phyloP scores from a whole-genome alignment of 2,113 vertebrate genomes.

The Syngnathus floridae region DNA sequence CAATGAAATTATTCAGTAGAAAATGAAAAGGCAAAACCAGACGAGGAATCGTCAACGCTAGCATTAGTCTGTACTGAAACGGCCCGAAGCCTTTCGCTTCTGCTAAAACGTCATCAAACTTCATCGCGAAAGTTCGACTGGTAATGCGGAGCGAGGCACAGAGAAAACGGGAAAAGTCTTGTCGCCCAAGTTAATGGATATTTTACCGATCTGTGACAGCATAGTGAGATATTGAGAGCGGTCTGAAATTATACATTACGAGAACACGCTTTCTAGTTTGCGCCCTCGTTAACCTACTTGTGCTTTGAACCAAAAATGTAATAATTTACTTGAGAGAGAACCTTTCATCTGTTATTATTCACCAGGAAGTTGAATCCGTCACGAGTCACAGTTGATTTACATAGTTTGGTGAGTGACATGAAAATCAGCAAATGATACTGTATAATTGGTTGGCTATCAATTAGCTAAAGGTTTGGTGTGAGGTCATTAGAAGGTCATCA shows the following conservation, averaged over 20 bases:
- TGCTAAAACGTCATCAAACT: slow-evolving; percentile 76
- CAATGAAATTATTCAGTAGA: slow-evolving; percentile 75
- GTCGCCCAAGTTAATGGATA: slow-evolving; percentile 19
- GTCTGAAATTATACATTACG: background rate
- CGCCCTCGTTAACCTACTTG: background rate
- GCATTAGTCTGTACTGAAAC: slow-evolving; percentile 65
- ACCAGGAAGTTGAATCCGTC: background rate
- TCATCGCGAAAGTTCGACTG: slow-evolving; percentile 60
- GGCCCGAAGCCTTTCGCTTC: slow-evolving; percentile 75
- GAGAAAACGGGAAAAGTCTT: background rate
- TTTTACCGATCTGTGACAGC: background rate
- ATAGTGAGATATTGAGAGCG: background rate
- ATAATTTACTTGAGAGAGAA: background rate
- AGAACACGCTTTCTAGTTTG: background rate
- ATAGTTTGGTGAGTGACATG: background rate
- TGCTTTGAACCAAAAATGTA: background rate
- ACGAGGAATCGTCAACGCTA: slow-evolving; percentile 65
- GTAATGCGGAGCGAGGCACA: background rate
- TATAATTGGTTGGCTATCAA: too few relatives aligned
- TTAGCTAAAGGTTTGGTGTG: too few relatives aligned
- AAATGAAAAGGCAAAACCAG: slow-evolving; percentile 78
- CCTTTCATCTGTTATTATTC: background rate
- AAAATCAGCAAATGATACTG: too few relatives aligned
- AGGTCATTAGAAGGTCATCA: too few relatives aligned
- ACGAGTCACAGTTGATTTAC: background rate